These are phyloP conservation scores for Oncorhynchus clarkii DNA, from an alignment of 2,113 vertebrate genomes.

Conservation along the genomic window DNA sequence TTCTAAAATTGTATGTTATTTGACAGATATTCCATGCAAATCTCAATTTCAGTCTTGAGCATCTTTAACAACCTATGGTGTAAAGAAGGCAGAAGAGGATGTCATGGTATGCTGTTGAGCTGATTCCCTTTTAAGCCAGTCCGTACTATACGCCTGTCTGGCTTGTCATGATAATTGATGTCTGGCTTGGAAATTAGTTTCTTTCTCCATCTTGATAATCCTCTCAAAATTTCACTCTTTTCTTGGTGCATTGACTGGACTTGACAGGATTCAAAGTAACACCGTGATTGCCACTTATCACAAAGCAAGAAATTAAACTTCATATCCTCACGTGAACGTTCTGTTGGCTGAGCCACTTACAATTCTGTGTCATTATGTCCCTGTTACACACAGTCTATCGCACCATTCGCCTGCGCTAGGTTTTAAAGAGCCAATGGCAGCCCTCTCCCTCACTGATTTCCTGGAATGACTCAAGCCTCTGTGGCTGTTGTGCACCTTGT, in stretches of 20 bases:
- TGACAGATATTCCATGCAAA: no score
- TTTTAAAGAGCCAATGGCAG: background rate
- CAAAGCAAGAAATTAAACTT: constrained; percentile 56
- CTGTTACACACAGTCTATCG: constrained; percentile 18
- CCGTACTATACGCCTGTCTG: constrained; percentile 15
- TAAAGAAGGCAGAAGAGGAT: background rate
- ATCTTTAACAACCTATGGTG: no score
- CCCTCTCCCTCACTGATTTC: constrained; percentile 17
- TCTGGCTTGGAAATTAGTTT: constrained; percentile 26
- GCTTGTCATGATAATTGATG: constrained; percentile 53
- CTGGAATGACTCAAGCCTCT: constrained; percentile 6
- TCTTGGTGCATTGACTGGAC: background rate
- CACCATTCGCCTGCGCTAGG: background rate
- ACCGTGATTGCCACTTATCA: constrained; percentile 54
- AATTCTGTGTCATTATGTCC: constrained; percentile 46
- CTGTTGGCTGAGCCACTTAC: constrained; percentile 47
- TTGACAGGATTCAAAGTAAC: constrained; percentile 52
- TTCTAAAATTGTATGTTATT: no score
- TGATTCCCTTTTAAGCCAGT: background rate
- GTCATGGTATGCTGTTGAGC: background rate
- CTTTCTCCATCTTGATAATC: constrained; percentile 15
- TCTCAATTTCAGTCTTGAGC: no score
- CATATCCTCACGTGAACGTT: constrained; percentile 47
- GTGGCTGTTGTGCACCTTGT: background rate
- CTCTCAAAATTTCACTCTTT: constrained; percentile 14